Base-by-base conservation (phyloP, 2,888 invertebrate genomes). In the Anthrax anthrax region DNA sequence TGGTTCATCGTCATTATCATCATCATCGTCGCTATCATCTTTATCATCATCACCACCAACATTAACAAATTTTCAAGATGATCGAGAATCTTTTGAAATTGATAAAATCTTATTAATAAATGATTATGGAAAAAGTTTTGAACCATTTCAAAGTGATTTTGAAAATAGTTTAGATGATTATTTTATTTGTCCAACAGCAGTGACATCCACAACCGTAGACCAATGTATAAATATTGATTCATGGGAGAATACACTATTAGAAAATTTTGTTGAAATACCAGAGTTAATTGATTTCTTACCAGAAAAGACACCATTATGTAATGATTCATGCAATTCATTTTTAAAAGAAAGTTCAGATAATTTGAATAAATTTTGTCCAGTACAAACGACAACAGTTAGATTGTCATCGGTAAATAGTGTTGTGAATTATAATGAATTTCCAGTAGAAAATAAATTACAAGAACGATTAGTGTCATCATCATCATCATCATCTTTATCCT, bases 301-400 rank as follows among this genome's bases (percentile, higher is more conserved):
- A 0, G 74, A 75, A 42, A 70, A 71, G 43, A 76, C 76, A 1
- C 70, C 74, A 4, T 63, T 75, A 16, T 76, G 76, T 54, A 75
- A 71, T 17, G 72, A 74, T 18, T 70, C 70, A 23, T 76, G 76
- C 54, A 71, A 71, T 43, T 66, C 69, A 47, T 74, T 75, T 52
- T 56, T 76, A 19, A 63, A 64, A 41, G 70, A 70, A 54, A 70
- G 68, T 54, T 65, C 66, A 8, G 63, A 69, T 46, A 63, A 64
- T 47, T 50, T 70, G 16, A 56, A 58, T 40, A 52, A 60, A 13
- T 55, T 52, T 44, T 51, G 54, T 14, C 47, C 44, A n/a, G 40
- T 42, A 18, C 18, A 8, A 5, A 23, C 37, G 37, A 9, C 17
- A 23, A n/a, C 9, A 16, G 16, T 27, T 29, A n/a, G n/a, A n/a